These are phyloP conservation scores for Lanistes nyassanus DNA, from an alignment of 1,140 invertebrate species.

Conservation along the genomic window DNA sequence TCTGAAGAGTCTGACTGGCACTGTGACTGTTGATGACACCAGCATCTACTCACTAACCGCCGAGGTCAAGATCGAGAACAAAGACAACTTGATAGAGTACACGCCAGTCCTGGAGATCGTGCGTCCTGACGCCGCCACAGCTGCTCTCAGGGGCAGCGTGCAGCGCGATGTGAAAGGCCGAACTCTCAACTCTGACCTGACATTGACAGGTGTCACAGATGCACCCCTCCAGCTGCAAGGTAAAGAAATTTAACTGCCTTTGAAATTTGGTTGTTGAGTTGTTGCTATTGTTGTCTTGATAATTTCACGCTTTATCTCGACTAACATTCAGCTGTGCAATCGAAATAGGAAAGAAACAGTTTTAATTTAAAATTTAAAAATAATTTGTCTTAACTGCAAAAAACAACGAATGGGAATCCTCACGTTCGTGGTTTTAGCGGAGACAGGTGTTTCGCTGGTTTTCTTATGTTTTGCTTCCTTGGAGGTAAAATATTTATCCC, in stretches of 20 bases:
- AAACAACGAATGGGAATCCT: no score
- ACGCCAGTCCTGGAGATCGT: constrained; percentile 49
- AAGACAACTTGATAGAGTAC: constrained; percentile 34
- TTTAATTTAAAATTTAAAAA: no score
- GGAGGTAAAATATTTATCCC: not conserved
- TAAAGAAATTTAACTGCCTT: no score
- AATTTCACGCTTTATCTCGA: no score
- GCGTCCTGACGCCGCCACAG: constrained; percentile 37
- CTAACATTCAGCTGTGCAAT: no score
- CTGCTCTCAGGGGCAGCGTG: constrained; percentile 40
- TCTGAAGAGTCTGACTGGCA: constrained; percentile 46
- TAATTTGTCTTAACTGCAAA: no score
- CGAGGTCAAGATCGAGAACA: constrained; percentile 42
- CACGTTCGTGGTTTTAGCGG: no score
- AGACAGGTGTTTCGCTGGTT: no score
- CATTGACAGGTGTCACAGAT: constrained; percentile 37
- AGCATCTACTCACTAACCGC: constrained; percentile 50
- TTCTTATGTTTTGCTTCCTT: not conserved
- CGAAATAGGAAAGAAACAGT: no score
- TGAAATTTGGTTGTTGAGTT: no score
- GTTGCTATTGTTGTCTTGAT: no score
- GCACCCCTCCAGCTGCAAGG: constrained; percentile 51
- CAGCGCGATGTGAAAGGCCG: constrained; percentile 28
- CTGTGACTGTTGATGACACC: constrained; percentile 48
- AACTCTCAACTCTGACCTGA: constrained; percentile 41